phyloP scores from a whole-genome alignment of 2,888 invertebrate species.

The Caenorhabditis sp. region DNA sequence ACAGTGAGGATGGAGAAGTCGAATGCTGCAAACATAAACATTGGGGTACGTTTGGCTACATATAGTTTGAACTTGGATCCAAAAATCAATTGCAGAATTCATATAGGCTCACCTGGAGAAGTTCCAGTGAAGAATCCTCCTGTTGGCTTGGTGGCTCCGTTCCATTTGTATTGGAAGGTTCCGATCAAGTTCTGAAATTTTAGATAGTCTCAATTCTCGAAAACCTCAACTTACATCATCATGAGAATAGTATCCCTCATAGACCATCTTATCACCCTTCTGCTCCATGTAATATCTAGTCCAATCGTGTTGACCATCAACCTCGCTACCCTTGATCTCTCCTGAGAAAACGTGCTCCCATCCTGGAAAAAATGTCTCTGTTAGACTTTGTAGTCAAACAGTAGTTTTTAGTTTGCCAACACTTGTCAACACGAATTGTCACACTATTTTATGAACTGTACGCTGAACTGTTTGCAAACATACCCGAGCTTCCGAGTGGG shows the following conservation, averaged over 20 bases:
- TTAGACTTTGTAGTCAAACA: slow-evolving; percentile 62
- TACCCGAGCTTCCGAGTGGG: slow-evolving; percentile 78
- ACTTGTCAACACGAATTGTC: slow-evolving; percentile 32
- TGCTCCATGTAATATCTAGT: slow-evolving; percentile 80
- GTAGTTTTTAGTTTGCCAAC: slow-evolving; percentile 46
- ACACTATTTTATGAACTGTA: slow-evolving; percentile 33
- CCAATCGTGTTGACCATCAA: slow-evolving; percentile 83
- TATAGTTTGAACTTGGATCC: slow-evolving; percentile 21
- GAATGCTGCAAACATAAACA: slow-evolving; percentile 75
- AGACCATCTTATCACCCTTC: slow-evolving; percentile 80
- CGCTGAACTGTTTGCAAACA: slow-evolving; percentile 23
- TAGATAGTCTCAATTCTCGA: not conserved
- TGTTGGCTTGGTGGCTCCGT: slow-evolving; percentile 74
- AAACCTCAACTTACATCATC: slow-evolving; percentile 66
- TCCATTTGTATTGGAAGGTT: slow-evolving; percentile 82
- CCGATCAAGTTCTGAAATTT: slow-evolving; percentile 77
- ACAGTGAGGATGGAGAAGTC: slow-evolving; percentile 81
- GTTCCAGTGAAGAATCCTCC: slow-evolving; percentile 82
- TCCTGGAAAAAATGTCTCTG: slow-evolving; percentile 65
- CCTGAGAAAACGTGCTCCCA: slow-evolving; percentile 83
- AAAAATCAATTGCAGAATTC: not conserved
- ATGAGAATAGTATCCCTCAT: slow-evolving; percentile 80
- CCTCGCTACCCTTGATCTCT: slow-evolving; percentile 74
- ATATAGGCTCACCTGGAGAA: slow-evolving; percentile 80
- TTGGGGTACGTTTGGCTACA: slow-evolving; percentile 17